Evolutionary conservation across 2,888 invertebrate species (phyloP), one percentile per base, ranked within the genome.

Genomic region (Diadegma fenestrale): DNA sequence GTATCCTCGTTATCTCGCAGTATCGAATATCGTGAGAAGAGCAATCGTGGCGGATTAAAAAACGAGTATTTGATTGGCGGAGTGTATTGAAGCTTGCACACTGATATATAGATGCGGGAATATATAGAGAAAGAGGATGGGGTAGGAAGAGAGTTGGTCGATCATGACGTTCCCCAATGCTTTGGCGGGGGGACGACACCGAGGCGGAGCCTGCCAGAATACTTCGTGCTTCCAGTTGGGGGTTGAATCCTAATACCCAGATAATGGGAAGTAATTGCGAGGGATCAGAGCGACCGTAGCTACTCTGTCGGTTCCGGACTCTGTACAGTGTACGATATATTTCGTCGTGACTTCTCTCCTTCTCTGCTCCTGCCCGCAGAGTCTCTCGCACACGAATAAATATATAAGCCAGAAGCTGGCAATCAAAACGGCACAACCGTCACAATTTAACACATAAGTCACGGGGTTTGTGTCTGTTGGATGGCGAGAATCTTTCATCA

Each of bases 191-290:
- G 73, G 77, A 64, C 80, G 86, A 87, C 78, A 86, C 84, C 82
- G 87, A 89, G 91, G 91, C 90, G 92, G 91, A 86, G 91, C 89
- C 88, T 90, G 78, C 80, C 85, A 91, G 91, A 89, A 89, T 91
- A 91, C 89, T 90, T 90, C 91, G 91, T 91, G 92, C 92, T 92
- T 90, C 89, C 90, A 92, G 92, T 93, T 92, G 91, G 92, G 92
- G 92, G 93, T 91, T 91, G 93, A 92, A 93, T 94, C 93, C 93
- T 94, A 94, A 94, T 93, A 93, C 94, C 92, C 92, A 91, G 94
- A 94, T 94, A 94, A 94, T 94, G 93, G 94, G 93, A 92, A 93
- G 93, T 94, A 94, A 93, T 94, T 94, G 94, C 93, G 92, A 93
- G 93, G 93, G 93, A 94, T 93, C 93, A 93, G 93, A 93, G 92